Percentiles rank a stretch among this genome's conserved stretches.
Evolutionary conservation across 2,113 vertebrate genomes (phyloP).

Genomic region (Larimichthys crocea): DNA sequence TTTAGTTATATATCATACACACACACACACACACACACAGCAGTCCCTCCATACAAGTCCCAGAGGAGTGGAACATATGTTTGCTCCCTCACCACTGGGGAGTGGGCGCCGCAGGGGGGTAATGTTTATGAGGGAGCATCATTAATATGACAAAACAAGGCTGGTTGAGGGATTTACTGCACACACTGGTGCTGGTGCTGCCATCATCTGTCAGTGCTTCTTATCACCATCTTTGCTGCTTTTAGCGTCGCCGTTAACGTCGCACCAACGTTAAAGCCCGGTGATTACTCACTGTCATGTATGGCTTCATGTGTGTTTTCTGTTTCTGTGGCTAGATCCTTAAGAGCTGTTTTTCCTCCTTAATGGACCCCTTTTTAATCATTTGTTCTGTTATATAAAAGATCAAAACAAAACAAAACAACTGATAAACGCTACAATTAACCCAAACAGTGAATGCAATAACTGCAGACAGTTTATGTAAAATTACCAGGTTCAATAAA

Average conservation of each 20-base stretch:
- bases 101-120: conserved; percentile 45
- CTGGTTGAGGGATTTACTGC: conserved; percentile 68
- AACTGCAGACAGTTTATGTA: too few species aligned
- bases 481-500: too few species aligned
- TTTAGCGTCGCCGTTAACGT: conserved; percentile 58
- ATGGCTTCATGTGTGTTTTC: conserved; percentile 5
- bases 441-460: too few species aligned
- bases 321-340: not conserved
- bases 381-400: too few species aligned
- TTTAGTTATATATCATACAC: conserved; percentile 35
- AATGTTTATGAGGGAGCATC: conserved; percentile 65
- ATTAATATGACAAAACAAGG: conserved; percentile 79
- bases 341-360: not conserved
- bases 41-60: conserved; percentile 40
- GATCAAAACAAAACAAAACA: too few species aligned
- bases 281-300: conserved; percentile 23
- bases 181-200: conserved; percentile 20
- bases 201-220: conserved; percentile 57
- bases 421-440: too few species aligned
- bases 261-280: conserved; percentile 6
- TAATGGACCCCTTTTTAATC: too few species aligned
- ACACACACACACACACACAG: conserved; percentile 27
- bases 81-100: conserved; percentile 44
- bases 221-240: conserved; percentile 44
- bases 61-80: conserved; percentile 69